Conservation (phyloP, 2,113 vertebrate genomes). For the Enhydra lutris region DNA sequence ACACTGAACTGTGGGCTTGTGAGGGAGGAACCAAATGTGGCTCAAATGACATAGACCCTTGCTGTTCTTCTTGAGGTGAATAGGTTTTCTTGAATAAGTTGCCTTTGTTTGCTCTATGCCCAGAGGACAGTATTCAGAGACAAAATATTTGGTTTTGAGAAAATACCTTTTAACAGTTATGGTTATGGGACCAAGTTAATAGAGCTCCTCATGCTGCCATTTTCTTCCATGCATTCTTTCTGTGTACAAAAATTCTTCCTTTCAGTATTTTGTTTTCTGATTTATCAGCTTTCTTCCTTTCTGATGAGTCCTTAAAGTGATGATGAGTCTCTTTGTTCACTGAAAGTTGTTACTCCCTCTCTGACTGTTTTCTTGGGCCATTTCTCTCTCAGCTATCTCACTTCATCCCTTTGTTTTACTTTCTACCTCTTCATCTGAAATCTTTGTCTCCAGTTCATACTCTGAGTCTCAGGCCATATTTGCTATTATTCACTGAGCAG, state of each 20-base stretch:
- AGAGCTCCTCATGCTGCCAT: background rate
- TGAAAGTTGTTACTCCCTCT: background rate
- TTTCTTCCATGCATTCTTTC: background rate
- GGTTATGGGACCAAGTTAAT: background rate
- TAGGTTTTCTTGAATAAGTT: background rate
- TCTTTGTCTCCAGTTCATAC: background rate
- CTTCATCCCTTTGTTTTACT: background rate
- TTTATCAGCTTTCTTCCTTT: background rate
- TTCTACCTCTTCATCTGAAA: background rate
- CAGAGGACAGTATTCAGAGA: background rate
- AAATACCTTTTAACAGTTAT: background rate
- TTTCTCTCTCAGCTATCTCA: background rate
- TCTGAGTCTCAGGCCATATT: background rate
- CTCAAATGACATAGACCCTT: background rate
- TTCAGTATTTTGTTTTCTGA: background rate
- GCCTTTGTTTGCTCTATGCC: background rate
- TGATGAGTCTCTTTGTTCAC: background rate
- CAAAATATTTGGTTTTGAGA: background rate
- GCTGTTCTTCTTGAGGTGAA: background rate
- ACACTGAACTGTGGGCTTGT: background rate
- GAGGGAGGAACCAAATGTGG: background rate
- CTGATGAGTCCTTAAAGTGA: background rate
- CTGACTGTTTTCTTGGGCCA: background rate
- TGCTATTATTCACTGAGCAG: background rate
- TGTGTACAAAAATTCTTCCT: background rate